Evolutionary conservation across 2,797 vertebrate species (phyloP).

Genomic region (Cuniculus paca): DNA sequence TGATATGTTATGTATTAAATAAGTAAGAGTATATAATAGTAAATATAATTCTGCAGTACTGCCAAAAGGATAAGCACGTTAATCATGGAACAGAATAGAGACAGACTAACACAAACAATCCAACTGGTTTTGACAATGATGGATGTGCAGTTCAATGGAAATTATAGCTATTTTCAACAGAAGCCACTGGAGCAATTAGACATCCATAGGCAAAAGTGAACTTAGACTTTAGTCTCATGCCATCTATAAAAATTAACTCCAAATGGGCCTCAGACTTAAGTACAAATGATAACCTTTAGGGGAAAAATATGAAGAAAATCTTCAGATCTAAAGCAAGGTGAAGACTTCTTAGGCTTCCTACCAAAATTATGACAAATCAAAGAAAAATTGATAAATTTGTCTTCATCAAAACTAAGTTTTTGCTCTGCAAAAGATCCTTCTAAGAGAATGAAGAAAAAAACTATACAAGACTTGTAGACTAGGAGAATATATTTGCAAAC

Average conservation of each 20-base stretch:
- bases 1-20: neutral
- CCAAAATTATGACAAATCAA: neutral
- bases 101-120: neutral
- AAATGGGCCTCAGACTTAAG: neutral
- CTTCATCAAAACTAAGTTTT: neutral
- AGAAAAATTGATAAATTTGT: neutral
- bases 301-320: neutral
- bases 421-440: neutral
- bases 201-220: neutral
- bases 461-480: neutral
- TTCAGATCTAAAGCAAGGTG: neutral
- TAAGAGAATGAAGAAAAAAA: neutral
- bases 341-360: neutral
- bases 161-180: neutral
- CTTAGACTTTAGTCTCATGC: neutral
- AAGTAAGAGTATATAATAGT: neutral
- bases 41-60: neutral
- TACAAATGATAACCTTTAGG: neutral
- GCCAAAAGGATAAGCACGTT: neutral
- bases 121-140: neutral
- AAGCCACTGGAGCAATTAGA: neutral
- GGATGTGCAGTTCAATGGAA: neutral
- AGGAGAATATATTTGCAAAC: conserved; percentile 17
- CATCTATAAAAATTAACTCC: conserved; percentile 16
- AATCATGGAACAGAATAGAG: neutral